Percentiles rank a stretch among this genome's conserved stretches.
These are phyloP conservation scores for Spongilla lacustris DNA, from an alignment of 37 sponge, comb jelly and placozoan species.

Conservation along the genomic window DNA sequence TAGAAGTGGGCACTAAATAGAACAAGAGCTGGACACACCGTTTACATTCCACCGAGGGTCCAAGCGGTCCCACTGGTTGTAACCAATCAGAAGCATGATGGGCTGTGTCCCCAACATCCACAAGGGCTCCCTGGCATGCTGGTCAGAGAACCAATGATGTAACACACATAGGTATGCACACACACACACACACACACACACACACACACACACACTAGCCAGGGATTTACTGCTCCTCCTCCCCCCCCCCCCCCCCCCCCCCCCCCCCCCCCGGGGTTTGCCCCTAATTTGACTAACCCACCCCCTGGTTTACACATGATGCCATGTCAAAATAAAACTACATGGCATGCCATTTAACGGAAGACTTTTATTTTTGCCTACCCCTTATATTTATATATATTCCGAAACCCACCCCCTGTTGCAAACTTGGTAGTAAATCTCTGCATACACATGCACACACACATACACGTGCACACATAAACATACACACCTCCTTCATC, in stretches of 20 bases:
- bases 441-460: slow-evolving; percentile 7
- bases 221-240: no score
- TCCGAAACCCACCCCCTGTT: no score
- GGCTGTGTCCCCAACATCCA: slow-evolving; percentile 87
- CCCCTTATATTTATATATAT: no score
- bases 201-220: background rate
- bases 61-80: slow-evolving; percentile 64
- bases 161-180: background rate
- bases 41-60: slow-evolving; percentile 67
- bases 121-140: slow-evolving; percentile 37
- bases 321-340: no score
- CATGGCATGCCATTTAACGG: no score
- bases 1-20: background rate
- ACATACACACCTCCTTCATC: slow-evolving; percentile 60
- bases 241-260: no score
- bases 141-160: slow-evolving; percentile 8
- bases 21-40: slow-evolving; percentile 6
- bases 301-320: no score
- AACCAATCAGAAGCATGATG: slow-evolving; percentile 57
- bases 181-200: slow-evolving; percentile 9
- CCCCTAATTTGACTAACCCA: no score
- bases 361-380: no score
- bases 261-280: no score
- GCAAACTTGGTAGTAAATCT: no score
- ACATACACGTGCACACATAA: background rate